Evolutionary conservation across 2,113 vertebrate species (phyloP).

Genomic region (Sylvilagus bachmani): DNA sequence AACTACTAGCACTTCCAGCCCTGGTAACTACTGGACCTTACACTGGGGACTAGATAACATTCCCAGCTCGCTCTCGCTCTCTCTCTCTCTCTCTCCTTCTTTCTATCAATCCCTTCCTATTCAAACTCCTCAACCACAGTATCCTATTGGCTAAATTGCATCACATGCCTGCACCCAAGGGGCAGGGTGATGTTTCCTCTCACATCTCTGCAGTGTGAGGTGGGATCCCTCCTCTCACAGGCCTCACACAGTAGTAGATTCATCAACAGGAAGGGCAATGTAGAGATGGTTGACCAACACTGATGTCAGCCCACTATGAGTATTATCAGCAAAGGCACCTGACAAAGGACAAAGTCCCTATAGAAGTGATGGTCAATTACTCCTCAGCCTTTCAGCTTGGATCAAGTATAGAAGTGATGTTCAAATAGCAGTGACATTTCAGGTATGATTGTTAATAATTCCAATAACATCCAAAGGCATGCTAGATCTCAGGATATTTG

Average conservation of each 20-base stretch:
- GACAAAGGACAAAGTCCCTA: not conserved
- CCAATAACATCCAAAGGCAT: not conserved
- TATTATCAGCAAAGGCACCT: not conserved
- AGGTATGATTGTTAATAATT: constrained; percentile 18
- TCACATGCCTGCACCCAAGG: not conserved
- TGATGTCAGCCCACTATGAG: not conserved
- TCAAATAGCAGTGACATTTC: not conserved
- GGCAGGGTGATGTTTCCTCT: not conserved
- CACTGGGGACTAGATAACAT: not conserved
- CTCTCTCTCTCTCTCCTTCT: not conserved
- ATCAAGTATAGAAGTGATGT: not conserved
- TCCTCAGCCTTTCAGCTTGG: no score
- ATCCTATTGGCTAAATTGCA: not conserved
- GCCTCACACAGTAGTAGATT: not conserved
- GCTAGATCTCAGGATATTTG: not conserved
- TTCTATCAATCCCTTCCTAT: not conserved
- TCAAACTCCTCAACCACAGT: not conserved
- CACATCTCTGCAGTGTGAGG: not conserved
- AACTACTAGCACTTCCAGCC: not conserved
- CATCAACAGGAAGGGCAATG: not conserved
- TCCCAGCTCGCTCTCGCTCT: not conserved
- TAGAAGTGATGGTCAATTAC: not conserved
- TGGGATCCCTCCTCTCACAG: not conserved
- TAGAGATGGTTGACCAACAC: not conserved
- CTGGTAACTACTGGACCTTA: not conserved